Evolutionary conservation across 2,113 vertebrate genomes (phyloP), one percentile per base, ranked within the genome.

Genomic region (Scomber japonicus): DNA sequence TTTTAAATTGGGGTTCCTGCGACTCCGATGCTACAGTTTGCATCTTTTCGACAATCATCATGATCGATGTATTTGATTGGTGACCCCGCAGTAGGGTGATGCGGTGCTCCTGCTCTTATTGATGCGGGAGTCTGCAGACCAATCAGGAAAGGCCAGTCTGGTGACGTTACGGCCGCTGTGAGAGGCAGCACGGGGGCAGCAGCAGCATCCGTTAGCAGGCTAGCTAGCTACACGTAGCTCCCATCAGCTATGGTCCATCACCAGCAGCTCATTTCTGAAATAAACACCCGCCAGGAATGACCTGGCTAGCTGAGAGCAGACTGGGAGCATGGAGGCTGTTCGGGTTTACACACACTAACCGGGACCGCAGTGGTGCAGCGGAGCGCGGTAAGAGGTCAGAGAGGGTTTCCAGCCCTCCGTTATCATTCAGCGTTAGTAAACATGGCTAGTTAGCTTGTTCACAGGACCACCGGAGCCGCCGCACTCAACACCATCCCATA

Each of bases 371-470:
- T 75, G 65, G 49, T 53, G 81, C 84, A 66, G 54, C 75, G 72
- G 31, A 81, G 69, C 74, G 68, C 84, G 92, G 93, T 92, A 81
- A 84, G 81, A 15, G 35, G 15, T 53, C 70, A 6, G 46, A n/a
- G 74, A 51, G 44, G 67, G 8, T 75, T 40, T 63, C 66, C 65
- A 2, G 40, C 48, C 16, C 45, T 19, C 62, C 70, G 74, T 55
- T 71, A 63, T 62, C 69, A 40, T 40, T 9, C 9, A 7, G 35
- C 35, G n/a, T 15, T 0, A 19, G 67, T 70, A 77, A 82, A 84
- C 53, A 80, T 79, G 6, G 88, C 83, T 88, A 90, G 80, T 84
- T 92, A 90, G 92, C 92, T 61, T 74, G 67, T 80, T 83, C 49
- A 74, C 63, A 45, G 61, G 72, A 87, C 81, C 65, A 74, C 74